Evolutionary conservation across 2,888 invertebrate genomes (phyloP), one percentile per base, ranked within the genome.

Genomic region (Marasmarcha lunaedactyla): DNA sequence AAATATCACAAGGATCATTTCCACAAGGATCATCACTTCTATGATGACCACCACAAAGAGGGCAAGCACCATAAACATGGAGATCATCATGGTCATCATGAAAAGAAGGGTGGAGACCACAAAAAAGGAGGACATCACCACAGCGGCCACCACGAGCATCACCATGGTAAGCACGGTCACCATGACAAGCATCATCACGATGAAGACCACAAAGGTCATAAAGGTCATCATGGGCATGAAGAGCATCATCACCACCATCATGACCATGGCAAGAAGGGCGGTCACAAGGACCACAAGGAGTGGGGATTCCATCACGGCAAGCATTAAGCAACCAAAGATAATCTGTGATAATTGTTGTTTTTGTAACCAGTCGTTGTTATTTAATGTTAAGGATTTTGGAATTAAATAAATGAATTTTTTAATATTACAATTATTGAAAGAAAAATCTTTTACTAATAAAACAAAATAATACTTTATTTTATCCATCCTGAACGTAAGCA

Each of bases 1-100:
- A 81, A 81, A 42, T 77, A 77, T 55, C 81, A 81, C 40, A 81
- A 81, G 54, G 81, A 81, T 44, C 60, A 66, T 58, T 81, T 68
- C 71, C 77, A 81, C 48, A 81, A 81, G 57, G 79, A 81, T 46
- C 81, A 81, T 46, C 78, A 81, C 69, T 81, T 79, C 56, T 78
- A 81, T 55, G 81, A 79, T 54, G 81, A 71, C 51, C 69, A 81
- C 43, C 81, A 81, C 43, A 54, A 74, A 9, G 77, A 74, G 58
- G 81, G 81, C 56, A 81, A 83, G 49, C 81, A 83, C 36, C 81
- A 83, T 50, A 83, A 83, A 42, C 74, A 83, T 30, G 81, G 81
- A 0, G 49, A 83, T 14, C 81, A 81, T 46, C 74, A 83, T 45
- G 79, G 77, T 33, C 81, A 83, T 43, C 81, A 83, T 35, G 73